Base-by-base conservation (phyloP, 2,797 vertebrate species). In the Etheostoma perlongum region DNA sequence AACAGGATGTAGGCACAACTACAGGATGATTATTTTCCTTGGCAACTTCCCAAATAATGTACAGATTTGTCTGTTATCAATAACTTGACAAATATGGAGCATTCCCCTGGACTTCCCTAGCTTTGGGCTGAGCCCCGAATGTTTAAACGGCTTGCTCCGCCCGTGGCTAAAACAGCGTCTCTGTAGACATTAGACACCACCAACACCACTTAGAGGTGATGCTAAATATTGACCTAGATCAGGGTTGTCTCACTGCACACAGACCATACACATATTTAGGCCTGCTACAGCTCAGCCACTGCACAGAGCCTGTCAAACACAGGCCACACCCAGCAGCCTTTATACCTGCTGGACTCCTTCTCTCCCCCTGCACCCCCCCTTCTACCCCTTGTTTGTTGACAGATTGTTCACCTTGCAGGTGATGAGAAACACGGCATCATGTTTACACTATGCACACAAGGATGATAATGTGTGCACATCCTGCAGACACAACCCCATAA, bases 231-330 rank as follows among this genome's bases (percentile, higher is more conserved):
- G 42, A 62, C 62, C 59, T n/a, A 19, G n/a, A 60, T 2, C 1
- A 6, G 46, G 2, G 23, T 19, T 25, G 33, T 67, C 58, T 82
- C 27, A 52, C 71, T 65, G 52, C 33, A 70, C 14, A 6, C 40
- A 55, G 25, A 66, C n/a, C 46, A 62, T 67, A 72, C 68, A 72
- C 9, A 42, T 10, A 64, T 70, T 75, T 48, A 44, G 13, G 42
- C 42, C 13, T 11, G 10, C 58, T n/a, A 2, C n/a, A 74, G 40
- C 47, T 63, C 51, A 19, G 53, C n/a, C 23, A 4, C 13, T 63
- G 59, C 42, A 55, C 18, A 52, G 13, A 74, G 73, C 47, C 63
- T 67, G 62, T 51, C 11, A 47, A 30, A 40, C 52, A 57, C 44
- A n/a, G 64, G 72, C 19, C 64, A 71, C 76, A 69, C 73, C 62